phyloP scores from a whole-genome alignment of 2,888 invertebrate genomes.

The Agrochola lychnidis region DNA sequence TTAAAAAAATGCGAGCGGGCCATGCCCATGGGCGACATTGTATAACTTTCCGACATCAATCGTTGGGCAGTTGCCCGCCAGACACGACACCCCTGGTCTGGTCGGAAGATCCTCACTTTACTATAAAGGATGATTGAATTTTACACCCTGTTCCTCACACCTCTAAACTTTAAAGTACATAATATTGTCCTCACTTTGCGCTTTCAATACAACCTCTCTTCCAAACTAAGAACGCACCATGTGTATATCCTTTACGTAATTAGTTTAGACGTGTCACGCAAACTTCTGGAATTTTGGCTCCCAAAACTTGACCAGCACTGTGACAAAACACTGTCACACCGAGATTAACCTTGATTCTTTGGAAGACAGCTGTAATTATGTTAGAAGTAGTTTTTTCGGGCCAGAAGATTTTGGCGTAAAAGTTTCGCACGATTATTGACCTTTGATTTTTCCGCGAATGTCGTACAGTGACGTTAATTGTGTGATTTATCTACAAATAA shows the following conservation, averaged over 20 bases:
- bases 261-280: constrained; percentile 57
- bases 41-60: too few relatives aligned
- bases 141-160: too few relatives aligned
- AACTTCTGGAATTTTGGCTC: constrained; percentile 29
- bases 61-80: too few relatives aligned
- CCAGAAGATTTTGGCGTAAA: constrained; percentile 4
- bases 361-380: constrained; percentile 38
- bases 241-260: constrained; percentile 53
- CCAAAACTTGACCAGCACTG: constrained; percentile 45
- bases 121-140: too few relatives aligned
- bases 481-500: too few relatives aligned
- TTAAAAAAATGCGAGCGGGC: too few relatives aligned
- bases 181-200: neutral
- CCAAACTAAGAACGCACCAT: constrained; percentile 33
- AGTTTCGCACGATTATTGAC: constrained; percentile 23
- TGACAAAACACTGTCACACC: constrained; percentile 40
- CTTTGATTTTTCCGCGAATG: neutral
- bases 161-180: too few relatives aligned
- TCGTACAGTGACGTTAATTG: neutral
- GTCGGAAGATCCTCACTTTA: too few relatives aligned
- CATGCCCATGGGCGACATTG: too few relatives aligned
- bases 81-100: too few relatives aligned
- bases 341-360: constrained; percentile 43
- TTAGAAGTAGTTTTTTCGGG: constrained; percentile 28
- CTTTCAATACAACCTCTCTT: neutral